These are phyloP conservation scores for Nylanderia fulva DNA, from an alignment of 1,140 invertebrate genomes.

Conservation along the genomic window DNA sequence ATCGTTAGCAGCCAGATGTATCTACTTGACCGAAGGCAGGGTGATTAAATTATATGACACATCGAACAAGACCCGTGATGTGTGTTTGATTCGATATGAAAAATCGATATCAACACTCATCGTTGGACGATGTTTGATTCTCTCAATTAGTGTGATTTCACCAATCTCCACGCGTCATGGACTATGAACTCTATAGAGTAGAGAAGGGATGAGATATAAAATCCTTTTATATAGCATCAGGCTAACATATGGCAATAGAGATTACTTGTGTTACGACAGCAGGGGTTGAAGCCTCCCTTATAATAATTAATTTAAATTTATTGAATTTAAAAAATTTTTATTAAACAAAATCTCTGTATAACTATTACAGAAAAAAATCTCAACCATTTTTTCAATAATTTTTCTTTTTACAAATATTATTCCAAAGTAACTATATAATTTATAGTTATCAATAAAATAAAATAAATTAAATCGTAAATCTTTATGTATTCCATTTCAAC, in stretches of 20 bases:
- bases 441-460: neutral
- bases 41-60: neutral
- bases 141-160: conserved; percentile 72
- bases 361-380: neutral
- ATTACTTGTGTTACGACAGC: neutral
- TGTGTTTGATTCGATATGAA: neutral
- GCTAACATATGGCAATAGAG: neutral
- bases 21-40: conserved; percentile 2
- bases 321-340: neutral
- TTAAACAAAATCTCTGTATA: neutral
- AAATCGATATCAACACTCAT: neutral
- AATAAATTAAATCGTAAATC: neutral
- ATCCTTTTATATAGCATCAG: neutral
- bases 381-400: neutral
- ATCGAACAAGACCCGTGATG: neutral
- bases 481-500: neutral
- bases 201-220: conserved; percentile 21
- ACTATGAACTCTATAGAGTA: neutral
- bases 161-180: conserved; percentile 50
- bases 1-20: conserved; percentile 41
- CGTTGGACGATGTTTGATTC: conserved; percentile 42
- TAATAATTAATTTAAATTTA: conserved; percentile 7
- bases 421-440: neutral
- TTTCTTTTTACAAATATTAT: neutral
- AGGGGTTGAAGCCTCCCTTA: neutral